These are phyloP conservation scores for Cranoglanis bouderius DNA, from an alignment of 2,113 vertebrate genomes.

Conservation along the genomic window DNA sequence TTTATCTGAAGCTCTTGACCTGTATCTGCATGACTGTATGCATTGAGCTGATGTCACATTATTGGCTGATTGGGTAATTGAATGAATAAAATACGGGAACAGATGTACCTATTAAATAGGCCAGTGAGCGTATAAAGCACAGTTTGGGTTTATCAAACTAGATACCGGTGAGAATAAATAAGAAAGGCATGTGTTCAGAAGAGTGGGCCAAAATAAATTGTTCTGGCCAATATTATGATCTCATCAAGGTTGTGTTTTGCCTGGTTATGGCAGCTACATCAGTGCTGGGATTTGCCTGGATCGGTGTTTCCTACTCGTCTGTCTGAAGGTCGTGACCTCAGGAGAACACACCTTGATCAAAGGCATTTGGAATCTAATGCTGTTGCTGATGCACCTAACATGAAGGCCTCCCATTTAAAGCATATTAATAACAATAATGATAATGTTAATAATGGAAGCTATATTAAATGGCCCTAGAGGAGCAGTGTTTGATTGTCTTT, in stretches of 20 bases:
- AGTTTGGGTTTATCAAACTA: background rate
- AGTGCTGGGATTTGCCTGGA: background rate
- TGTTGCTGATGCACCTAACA: constrained; percentile 41
- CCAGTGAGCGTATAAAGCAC: background rate
- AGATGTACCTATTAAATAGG: background rate
- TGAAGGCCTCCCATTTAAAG: constrained; percentile 51
- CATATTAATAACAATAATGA: constrained; percentile 70
- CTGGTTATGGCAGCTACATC: background rate
- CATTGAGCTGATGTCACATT: background rate
- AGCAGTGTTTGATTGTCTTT: constrained; percentile 67
- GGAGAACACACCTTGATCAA: background rate
- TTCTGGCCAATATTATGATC: background rate
- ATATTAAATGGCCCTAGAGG: constrained; percentile 66
- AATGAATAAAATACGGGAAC: background rate
- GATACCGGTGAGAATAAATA: background rate
- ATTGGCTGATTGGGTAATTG: background rate
- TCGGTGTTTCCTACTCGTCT: background rate
- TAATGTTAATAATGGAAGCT: constrained; percentile 70
- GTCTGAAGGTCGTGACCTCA: background rate
- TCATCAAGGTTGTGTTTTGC: background rate
- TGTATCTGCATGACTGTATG: background rate
- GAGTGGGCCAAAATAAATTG: background rate
- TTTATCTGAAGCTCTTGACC: background rate
- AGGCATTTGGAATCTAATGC: constrained; percentile 57
- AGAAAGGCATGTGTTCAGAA: background rate